phyloP scores from a whole-genome alignment of 2,113 vertebrate species.

The Ornithorhynchus anatinus region DNA sequence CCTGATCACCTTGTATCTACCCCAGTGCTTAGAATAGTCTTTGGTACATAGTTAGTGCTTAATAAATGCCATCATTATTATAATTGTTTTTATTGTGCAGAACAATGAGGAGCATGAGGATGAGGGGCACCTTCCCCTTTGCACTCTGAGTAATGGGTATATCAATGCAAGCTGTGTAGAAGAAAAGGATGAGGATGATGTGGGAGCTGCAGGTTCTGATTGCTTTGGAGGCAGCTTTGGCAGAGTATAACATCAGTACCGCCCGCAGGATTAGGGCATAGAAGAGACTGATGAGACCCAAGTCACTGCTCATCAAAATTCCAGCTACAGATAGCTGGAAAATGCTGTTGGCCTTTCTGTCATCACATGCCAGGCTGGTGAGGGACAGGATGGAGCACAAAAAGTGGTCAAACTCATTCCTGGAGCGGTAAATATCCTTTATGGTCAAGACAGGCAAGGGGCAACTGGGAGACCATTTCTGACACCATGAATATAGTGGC shows the following conservation, averaged over 20 bases:
- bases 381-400: conserved; percentile 58
- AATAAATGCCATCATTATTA: too few relatives aligned
- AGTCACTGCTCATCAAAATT: conserved; percentile 10
- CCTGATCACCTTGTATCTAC: too few relatives aligned
- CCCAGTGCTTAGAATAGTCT: too few relatives aligned
- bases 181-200: conserved; percentile 44
- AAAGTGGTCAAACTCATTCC: conserved; percentile 28
- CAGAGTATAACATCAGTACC: neutral
- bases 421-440: conserved; percentile 30
- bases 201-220: conserved; percentile 56
- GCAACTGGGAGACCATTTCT: conserved; percentile 5
- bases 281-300: conserved; percentile 32
- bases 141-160: neutral
- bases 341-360: neutral
- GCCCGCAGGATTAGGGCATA: conserved; percentile 42
- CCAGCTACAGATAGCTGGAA: conserved; percentile 32
- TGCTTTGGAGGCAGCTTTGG: conserved; percentile 13
- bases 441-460: conserved; percentile 33
- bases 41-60: too few relatives aligned
- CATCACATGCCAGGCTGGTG: conserved; percentile 46
- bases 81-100: too few relatives aligned
- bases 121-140: fast-evolving
- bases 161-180: too few relatives aligned
- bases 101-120: conserved; percentile 34
- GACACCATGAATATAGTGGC: neutral